Percentiles rank a stretch among this genome's conserved stretches.
Conservation (phyloP, 2,888 invertebrate genomes). For the Hesperia comma region DNA sequence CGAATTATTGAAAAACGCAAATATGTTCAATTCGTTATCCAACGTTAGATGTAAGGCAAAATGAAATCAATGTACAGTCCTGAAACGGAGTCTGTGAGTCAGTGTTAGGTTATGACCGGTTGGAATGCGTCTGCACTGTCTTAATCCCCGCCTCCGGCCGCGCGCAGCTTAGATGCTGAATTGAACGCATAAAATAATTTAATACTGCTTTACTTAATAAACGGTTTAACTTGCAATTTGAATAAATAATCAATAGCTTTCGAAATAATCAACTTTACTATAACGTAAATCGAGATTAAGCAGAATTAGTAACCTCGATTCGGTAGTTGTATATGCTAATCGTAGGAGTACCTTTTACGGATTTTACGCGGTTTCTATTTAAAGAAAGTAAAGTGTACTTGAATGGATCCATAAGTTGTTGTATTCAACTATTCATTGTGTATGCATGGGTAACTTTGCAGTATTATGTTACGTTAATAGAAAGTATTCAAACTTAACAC, state of each 20-base stretch:
- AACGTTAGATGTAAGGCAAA: slow-evolving; percentile 21
- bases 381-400: slow-evolving; percentile 9
- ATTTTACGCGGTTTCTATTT: slow-evolving; percentile 11
- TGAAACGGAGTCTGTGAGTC: slow-evolving; percentile 55
- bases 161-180: slow-evolving; percentile 41
- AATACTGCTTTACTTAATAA: slow-evolving; percentile 63
- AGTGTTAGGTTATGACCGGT: slow-evolving; percentile 48
- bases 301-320: slow-evolving; percentile 32
- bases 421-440: slow-evolving; percentile 3
- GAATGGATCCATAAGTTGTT: neutral
- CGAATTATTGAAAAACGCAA: too few relatives aligned
- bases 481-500: slow-evolving; percentile 1
- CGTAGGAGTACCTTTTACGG: slow-evolving; percentile 4
- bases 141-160: slow-evolving; percentile 49
- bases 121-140: slow-evolving; percentile 53
- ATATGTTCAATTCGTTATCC: neutral
- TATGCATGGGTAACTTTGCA: neutral
- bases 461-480: slow-evolving; percentile 1
- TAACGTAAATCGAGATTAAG: slow-evolving; percentile 56
- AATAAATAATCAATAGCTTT: slow-evolving; percentile 66
- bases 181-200: slow-evolving; percentile 54
- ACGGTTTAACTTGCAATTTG: slow-evolving; percentile 65
- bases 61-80: slow-evolving; percentile 44
- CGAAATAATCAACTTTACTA: slow-evolving; percentile 50
- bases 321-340: slow-evolving; percentile 4